Percentiles rank a stretch among this genome's conserved stretches.
phyloP scores from a whole-genome alignment of 1,140 invertebrate genomes.

The Carcinoscorpius rotundicauda region DNA sequence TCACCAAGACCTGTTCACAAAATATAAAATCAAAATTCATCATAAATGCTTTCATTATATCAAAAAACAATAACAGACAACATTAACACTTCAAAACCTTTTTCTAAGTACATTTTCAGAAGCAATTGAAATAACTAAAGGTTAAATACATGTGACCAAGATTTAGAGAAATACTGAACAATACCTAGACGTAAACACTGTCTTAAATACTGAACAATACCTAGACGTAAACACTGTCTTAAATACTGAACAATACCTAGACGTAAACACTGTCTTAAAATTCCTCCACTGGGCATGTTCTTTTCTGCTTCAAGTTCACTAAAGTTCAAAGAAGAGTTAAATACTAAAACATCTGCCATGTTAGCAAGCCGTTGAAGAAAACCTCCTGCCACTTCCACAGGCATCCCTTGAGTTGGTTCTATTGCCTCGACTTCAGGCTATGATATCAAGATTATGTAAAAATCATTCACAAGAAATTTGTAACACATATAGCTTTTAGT shows the following conservation, averaged over 20 bases:
- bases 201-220: constrained; percentile 53
- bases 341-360: constrained; percentile 95
- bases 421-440: neutral
- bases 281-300: constrained; percentile 97
- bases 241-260: constrained; percentile 51
- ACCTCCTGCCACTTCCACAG: neutral
- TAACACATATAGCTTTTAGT: too few species aligned
- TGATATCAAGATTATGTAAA: neutral
- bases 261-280: constrained; percentile 86
- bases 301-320: constrained; percentile 96
- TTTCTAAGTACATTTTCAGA: too few species aligned
- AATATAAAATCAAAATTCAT: too few species aligned
- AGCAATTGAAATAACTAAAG: too few species aligned
- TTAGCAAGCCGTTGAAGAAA: constrained; percentile 88
- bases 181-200: constrained; percentile 84
- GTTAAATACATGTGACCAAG: neutral
- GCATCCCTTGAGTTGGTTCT: constrained; percentile 1
- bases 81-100: neutral
- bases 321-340: constrained; percentile 94
- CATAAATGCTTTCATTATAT: too few species aligned
- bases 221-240: constrained; percentile 87
- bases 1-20: too few species aligned
- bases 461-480: neutral
- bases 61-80: too few species aligned
- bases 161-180: too few species aligned